phyloP scores from a whole-genome alignment of 2,888 invertebrate genomes.

The Apamea anceps region DNA sequence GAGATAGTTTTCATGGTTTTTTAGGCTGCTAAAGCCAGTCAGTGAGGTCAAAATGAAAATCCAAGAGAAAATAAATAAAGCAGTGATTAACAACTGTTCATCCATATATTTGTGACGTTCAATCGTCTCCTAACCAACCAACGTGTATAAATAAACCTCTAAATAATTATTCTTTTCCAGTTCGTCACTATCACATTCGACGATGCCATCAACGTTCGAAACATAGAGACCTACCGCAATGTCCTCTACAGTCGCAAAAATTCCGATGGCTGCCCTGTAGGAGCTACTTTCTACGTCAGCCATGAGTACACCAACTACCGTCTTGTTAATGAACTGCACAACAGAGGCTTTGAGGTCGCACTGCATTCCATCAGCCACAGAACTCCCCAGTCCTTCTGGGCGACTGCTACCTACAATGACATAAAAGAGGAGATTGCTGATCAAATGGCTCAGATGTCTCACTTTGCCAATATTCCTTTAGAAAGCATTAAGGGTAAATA shows the following conservation, averaged over 20 bases:
- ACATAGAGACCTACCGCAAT: slow-evolving; percentile 89
- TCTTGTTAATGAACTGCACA: slow-evolving; percentile 91
- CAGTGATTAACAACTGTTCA: not conserved
- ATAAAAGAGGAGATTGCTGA: slow-evolving; percentile 91
- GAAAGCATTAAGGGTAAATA: slow-evolving; percentile 79
- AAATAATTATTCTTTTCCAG: slow-evolving; percentile 79
- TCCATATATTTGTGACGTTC: not conserved
- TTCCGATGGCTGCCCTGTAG: slow-evolving; percentile 91
- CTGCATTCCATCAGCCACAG: slow-evolving; percentile 92
- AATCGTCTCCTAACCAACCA: no score
- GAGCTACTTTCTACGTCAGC: slow-evolving; percentile 92
- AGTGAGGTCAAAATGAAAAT: not conserved
- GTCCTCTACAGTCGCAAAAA: slow-evolving; percentile 89
- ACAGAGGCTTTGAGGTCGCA: slow-evolving; percentile 91
- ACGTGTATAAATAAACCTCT: no score
- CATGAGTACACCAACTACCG: slow-evolving; percentile 94
- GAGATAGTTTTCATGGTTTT: not conserved
- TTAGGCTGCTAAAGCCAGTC: not conserved
- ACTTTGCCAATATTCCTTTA: slow-evolving; percentile 89
- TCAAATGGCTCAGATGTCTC: slow-evolving; percentile 87
- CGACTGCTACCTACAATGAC: slow-evolving; percentile 85
- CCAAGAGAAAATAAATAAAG: not conserved
- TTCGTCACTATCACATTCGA: slow-evolving; percentile 92
- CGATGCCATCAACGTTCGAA: slow-evolving; percentile 90
- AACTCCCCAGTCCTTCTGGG: slow-evolving; percentile 90